Evolutionary conservation across 2,888 invertebrate species (phyloP).

Genomic region (Ptilodon capucinus): DNA sequence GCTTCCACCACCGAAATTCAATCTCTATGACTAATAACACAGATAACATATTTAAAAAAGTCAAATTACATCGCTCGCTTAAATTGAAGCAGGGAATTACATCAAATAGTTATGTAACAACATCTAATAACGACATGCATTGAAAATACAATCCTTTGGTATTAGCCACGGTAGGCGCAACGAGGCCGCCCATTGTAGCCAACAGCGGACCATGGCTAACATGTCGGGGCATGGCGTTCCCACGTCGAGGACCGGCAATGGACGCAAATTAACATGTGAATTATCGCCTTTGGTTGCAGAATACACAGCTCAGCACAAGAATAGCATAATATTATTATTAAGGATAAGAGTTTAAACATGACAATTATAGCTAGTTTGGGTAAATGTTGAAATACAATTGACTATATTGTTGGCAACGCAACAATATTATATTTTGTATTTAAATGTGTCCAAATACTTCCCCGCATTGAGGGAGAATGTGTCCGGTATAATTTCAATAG

Average conservation of each 20-base stretch:
- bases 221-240: conserved; percentile 44
- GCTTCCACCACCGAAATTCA: too few relatives aligned
- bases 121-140: not conserved
- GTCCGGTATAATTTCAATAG: too few relatives aligned
- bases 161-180: conserved; percentile 32
- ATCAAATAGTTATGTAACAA: not conserved
- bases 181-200: conserved; percentile 53
- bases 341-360: too few relatives aligned
- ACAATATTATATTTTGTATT: too few relatives aligned
- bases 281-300: conserved; percentile 6
- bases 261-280: conserved; percentile 23
- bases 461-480: too few relatives aligned
- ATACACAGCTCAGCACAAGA: not conserved
- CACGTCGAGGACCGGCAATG: conserved; percentile 37
- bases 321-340: not conserved
- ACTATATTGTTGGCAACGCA: too few relatives aligned
- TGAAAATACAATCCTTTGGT: conserved; percentile 13
- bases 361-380: too few relatives aligned
- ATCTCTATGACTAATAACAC: too few relatives aligned
- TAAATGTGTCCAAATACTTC: too few relatives aligned
- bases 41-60: too few relatives aligned
- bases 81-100: not conserved
- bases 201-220: conserved; percentile 37
- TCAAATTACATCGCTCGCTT: not conserved
- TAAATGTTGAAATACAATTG: too few relatives aligned